phyloP scores from a whole-genome alignment of 2,888 invertebrate genomes.

The Coenonympha glycerion region DNA sequence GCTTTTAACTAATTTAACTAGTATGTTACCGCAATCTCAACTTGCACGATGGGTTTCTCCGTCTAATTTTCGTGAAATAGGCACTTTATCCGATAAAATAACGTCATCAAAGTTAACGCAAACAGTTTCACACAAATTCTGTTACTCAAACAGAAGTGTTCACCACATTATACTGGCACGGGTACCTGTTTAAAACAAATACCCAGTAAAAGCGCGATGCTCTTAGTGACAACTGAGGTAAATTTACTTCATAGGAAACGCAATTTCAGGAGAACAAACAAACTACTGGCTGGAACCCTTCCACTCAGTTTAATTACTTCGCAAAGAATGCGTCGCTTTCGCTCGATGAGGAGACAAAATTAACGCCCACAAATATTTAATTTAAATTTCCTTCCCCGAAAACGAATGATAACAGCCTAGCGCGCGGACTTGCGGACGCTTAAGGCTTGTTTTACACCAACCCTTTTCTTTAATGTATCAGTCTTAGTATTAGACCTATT shows the following conservation, averaged over 20 bases:
- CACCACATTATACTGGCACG: conserved; percentile 30
- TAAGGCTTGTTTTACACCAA: conserved; percentile 30
- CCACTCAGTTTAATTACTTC: conserved; percentile 76
- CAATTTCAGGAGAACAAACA: conserved; percentile 74
- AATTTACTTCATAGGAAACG: conserved; percentile 70
- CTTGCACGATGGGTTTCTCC: no score
- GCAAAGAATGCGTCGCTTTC: conserved; percentile 75
- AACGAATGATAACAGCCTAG: conserved; percentile 71
- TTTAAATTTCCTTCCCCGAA: conserved; percentile 71
- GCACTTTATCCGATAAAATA: not conserved
- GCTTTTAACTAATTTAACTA: no score
- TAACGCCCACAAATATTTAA: conserved; percentile 76
- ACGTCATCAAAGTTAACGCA: not conserved
- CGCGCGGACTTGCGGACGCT: conserved; percentile 48
- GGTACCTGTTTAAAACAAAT: conserved; percentile 34
- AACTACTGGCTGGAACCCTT: conserved; percentile 73
- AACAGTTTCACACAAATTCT: not conserved
- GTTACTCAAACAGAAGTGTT: conserved; percentile 6
- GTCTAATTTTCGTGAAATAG: not conserved
- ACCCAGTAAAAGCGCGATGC: conserved; percentile 40
- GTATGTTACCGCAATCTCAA: no score
- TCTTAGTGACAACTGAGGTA: conserved; percentile 53
- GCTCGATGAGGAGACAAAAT: conserved; percentile 76
- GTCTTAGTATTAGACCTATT: no score
- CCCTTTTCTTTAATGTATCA: conserved; percentile 16